Percentiles rank a stretch among this genome's conserved stretches.
Conservation (phyloP, 2,888 invertebrate species). For the Apocheima hispidaria region DNA sequence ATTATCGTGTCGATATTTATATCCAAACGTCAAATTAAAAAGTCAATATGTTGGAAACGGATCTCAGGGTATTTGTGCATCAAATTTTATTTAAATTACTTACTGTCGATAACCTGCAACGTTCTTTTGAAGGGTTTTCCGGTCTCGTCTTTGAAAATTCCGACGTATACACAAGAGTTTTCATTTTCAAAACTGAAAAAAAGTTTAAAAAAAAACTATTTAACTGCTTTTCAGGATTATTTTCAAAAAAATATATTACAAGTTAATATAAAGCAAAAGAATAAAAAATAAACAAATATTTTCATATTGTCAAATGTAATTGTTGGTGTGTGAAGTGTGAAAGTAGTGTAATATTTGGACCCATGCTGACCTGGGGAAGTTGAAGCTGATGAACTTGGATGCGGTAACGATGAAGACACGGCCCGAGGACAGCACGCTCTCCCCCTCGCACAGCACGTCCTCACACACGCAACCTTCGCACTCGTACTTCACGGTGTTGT, state of each 20-base stretch:
- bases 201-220: not conserved
- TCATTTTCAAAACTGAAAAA: conserved; percentile 64
- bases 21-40: too few relatives aligned
- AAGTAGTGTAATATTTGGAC: too few relatives aligned
- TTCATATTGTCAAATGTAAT: too few relatives aligned
- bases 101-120: conserved; percentile 66
- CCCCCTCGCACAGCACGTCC: conserved; percentile 67
- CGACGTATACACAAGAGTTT: conserved; percentile 65
- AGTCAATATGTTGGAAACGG: too few relatives aligned
- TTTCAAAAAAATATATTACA: too few relatives aligned
- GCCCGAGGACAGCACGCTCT: conserved; percentile 54
- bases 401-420: conserved; percentile 53
- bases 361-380: conserved; percentile 60
- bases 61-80: too few relatives aligned
- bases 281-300: too few relatives aligned
- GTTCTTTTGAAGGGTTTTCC: conserved; percentile 49
- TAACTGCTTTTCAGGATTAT: too few relatives aligned
- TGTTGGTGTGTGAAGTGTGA: too few relatives aligned
- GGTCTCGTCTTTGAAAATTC: conserved; percentile 53
- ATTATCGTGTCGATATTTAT: too few relatives aligned
- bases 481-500: conserved; percentile 51
- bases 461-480: conserved; percentile 58
- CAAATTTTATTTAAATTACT: conserved; percentile 41
- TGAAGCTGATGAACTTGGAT: conserved; percentile 62
- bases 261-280: too few relatives aligned